Evolutionary conservation across 2,888 invertebrate genomes (phyloP).

Genomic region (Mechanitis mazaeus): DNA sequence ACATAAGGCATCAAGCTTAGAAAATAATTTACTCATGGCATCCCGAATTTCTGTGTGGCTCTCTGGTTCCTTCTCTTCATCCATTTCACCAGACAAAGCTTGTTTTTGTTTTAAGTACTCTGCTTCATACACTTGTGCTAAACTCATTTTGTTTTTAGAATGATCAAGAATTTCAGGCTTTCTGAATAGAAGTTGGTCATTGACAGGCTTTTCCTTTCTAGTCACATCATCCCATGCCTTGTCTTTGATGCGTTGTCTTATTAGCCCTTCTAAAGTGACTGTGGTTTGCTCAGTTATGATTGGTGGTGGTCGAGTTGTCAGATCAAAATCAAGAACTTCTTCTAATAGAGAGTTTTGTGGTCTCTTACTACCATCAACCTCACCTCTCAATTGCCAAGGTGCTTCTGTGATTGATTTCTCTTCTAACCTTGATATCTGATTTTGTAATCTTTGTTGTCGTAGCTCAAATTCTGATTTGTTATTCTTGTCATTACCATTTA

Average conservation of each 20-base stretch:
- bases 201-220: conserved; percentile 88
- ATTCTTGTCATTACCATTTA: conserved; percentile 29
- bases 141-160: conserved; percentile 94
- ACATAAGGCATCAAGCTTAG: conserved; percentile 92
- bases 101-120: conserved; percentile 85
- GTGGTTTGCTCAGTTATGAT: conserved; percentile 95
- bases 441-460: conserved; percentile 82
- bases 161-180: conserved; percentile 93
- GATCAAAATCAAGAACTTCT: conserved; percentile 93
- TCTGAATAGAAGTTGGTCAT: conserved; percentile 89
- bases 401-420: conserved; percentile 86
- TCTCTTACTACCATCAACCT: conserved; percentile 84
- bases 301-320: conserved; percentile 89
- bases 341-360: conserved; percentile 95
- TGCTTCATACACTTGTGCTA: conserved; percentile 96
- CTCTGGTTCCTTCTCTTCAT: conserved; percentile 81
- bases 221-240: conserved; percentile 96
- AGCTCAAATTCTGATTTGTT: conserved; percentile 83
- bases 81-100: conserved; percentile 72
- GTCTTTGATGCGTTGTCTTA: conserved; percentile 94
- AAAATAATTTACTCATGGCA: conserved; percentile 85
- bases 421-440: conserved; percentile 83
- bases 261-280: conserved; percentile 90
- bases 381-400: conserved; percentile 96
- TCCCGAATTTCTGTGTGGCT: conserved; percentile 86